These are phyloP conservation scores for Lepidotrigona ventralis DNA, from an alignment of 1,140 invertebrate species.

Conservation along the genomic window DNA sequence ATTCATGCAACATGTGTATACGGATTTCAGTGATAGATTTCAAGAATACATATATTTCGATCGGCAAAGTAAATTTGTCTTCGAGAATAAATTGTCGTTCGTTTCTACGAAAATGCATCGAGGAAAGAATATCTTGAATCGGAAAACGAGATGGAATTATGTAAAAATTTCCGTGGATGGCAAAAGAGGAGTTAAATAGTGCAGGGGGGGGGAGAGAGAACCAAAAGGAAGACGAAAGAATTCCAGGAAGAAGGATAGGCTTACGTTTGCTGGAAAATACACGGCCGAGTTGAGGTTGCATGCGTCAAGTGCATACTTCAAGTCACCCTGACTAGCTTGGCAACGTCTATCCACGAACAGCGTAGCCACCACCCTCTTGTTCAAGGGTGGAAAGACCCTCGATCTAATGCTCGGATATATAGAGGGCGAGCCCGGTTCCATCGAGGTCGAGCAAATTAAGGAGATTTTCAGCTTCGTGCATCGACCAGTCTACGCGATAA, in stretches of 20 bases:
- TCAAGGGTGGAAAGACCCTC: slow-evolving; percentile 44
- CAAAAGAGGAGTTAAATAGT: slow-evolving; percentile 16
- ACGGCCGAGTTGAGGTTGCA: slow-evolving; percentile 68
- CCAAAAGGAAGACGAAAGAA: slow-evolving; percentile 40
- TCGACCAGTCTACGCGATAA: slow-evolving; percentile 26
- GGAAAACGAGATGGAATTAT: background rate
- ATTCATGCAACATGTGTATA: too few relatives aligned
- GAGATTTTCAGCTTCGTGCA: slow-evolving; percentile 59
- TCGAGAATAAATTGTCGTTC: background rate
- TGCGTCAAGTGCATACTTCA: slow-evolving; percentile 76
- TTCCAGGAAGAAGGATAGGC: slow-evolving; percentile 41
- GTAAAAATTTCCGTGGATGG: background rate
- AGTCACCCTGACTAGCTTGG: slow-evolving; percentile 59
- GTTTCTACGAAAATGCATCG: background rate
- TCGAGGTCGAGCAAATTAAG: slow-evolving; percentile 58
- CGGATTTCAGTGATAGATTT: too few relatives aligned
- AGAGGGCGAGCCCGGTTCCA: slow-evolving; percentile 20
- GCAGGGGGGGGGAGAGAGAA: slow-evolving; percentile 23
- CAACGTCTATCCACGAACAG: slow-evolving; percentile 47
- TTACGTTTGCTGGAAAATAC: slow-evolving; percentile 22
- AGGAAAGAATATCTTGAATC: background rate
- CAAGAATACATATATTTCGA: too few relatives aligned
- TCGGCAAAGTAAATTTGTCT: too few relatives aligned
- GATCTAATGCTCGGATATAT: slow-evolving; percentile 55
- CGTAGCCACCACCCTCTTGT: slow-evolving; percentile 22